phyloP scores from a whole-genome alignment of 2,888 invertebrate species.

The Cantharis nigra region DNA sequence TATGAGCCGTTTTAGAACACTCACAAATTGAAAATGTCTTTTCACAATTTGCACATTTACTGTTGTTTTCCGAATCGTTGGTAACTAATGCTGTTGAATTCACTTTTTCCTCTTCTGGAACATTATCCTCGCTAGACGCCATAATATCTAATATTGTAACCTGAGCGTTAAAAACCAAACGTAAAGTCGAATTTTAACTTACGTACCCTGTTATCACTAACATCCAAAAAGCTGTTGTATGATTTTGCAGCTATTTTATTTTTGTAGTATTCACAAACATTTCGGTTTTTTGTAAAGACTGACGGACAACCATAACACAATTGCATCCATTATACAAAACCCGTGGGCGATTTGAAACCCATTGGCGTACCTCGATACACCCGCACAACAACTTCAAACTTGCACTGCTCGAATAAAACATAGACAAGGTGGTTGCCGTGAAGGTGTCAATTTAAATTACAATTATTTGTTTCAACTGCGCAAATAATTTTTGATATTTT shows the following conservation, averaged over 20 bases:
- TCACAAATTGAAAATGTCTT: constrained; percentile 13
- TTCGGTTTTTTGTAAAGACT: constrained; percentile 18
- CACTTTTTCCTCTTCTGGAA: constrained; percentile 30
- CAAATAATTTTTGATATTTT: not conserved
- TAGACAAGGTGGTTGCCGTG: not conserved
- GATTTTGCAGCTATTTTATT: not conserved
- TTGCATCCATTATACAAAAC: constrained; percentile 6
- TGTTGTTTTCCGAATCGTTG: not conserved
- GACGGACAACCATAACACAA: constrained; percentile 14
- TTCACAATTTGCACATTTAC: constrained; percentile 19
- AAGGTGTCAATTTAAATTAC: not conserved
- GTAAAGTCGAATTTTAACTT: not conserved
- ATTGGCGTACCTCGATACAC: constrained; percentile 18
- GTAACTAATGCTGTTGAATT: not conserved
- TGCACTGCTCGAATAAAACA: not conserved
- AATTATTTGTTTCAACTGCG: not conserved
- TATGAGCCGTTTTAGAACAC: constrained; percentile 14
- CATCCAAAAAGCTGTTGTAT: not conserved
- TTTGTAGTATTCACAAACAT: constrained; percentile 13
- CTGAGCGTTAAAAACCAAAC: constrained; percentile 17
- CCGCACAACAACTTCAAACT: not conserved
- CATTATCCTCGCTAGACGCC: constrained; percentile 34
- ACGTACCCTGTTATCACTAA: not conserved
- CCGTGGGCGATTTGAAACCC: constrained; percentile 11
- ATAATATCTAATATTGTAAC: constrained; percentile 30